These are phyloP conservation scores for Hydra vulgaris DNA, from an alignment of 30 jellyfish, hydroid and myxozoan genomes.

Conservation along the genomic window DNA sequence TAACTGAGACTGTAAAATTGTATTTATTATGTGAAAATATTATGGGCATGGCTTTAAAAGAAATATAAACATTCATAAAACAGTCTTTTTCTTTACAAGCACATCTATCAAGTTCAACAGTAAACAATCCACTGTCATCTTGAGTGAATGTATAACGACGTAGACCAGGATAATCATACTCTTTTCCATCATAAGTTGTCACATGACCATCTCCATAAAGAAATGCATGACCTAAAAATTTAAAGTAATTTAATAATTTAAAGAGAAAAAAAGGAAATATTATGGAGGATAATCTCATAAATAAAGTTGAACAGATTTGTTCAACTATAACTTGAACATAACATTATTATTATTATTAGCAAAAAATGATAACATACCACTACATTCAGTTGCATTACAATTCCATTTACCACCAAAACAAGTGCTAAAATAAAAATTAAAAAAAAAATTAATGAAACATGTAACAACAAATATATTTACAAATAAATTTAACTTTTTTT, in stretches of 20 bases:
- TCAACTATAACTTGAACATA: no score
- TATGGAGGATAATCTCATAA: not conserved
- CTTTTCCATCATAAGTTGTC: conserved; percentile 62
- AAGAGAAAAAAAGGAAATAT: not conserved
- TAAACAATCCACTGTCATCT: conserved; percentile 11
- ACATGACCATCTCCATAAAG: conserved; percentile 53
- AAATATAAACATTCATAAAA: conserved; percentile 12
- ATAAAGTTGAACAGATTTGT: not conserved
- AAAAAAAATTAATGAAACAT: not conserved
- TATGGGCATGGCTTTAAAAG: conserved; percentile 22
- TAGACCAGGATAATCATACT: conserved; percentile 40
- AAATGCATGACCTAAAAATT: conserved; percentile 29
- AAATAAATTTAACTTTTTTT: no score
- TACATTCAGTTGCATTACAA: conserved; percentile 25
- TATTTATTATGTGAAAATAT: conserved; percentile 24
- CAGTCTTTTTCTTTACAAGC: conserved; percentile 35
- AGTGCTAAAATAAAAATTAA: conserved; percentile 7
- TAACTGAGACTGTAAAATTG: conserved; percentile 32
- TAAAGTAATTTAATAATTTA: not conserved
- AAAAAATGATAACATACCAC: not conserved
- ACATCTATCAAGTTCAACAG: conserved; percentile 22
- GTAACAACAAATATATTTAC: no score
- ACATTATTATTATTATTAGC: no score
- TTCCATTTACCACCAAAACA: conserved; percentile 31
- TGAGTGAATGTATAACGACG: conserved; percentile 46